Evolutionary conservation across 2,797 vertebrate genomes (phyloP), one percentile per base, ranked within the genome.

Genomic region (Rousettus madagascariensis): DNA sequence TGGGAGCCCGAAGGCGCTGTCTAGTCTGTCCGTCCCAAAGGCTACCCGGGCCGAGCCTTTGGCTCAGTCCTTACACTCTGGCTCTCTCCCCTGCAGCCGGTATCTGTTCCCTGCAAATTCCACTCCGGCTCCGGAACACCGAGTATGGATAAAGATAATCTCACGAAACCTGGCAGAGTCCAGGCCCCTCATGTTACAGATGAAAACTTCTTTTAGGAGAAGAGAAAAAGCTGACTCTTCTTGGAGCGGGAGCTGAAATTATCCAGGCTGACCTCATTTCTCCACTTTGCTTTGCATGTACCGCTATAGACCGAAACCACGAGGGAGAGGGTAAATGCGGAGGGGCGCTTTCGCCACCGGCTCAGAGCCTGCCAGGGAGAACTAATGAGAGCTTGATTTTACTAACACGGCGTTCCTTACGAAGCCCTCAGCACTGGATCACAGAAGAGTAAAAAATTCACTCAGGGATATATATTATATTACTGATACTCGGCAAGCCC

Each of bases 401-500:
- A 43, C 9, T 55, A 33, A 69, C 26, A 36, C 0, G 1, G 2
- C 74, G 10, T 95, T 92, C 10, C 72, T 90, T 30, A 65, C 57
- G 49, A 30, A 72, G 46, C 6, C 3, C 22, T 11, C 43, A 55
- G 19, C 30, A 38, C 53, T 83, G 53, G 6, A 38, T 87, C 57
- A 75, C 17, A 92, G 80, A 57, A 82, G 63, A 90, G 49, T 86
- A 38, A 66, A 95, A 92, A 88, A 51, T 30, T 20, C 6, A 82
- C 26, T 46, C 71, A 77, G 68, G 84, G 59, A 7, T 3, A 11
- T 86, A 7, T 3, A 6, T 68, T 96, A 87, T 96, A 89, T 95
- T 96, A 13, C 89, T 86, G 24, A 59, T 28, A 41, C 13, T 87
- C 38, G 28, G 57, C 92, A 95, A 95, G 93, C 49, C 85, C 3